These are phyloP conservation scores for Drosophila robusta DNA, from an alignment of 2,888 invertebrate species.

Conservation along the genomic window DNA sequence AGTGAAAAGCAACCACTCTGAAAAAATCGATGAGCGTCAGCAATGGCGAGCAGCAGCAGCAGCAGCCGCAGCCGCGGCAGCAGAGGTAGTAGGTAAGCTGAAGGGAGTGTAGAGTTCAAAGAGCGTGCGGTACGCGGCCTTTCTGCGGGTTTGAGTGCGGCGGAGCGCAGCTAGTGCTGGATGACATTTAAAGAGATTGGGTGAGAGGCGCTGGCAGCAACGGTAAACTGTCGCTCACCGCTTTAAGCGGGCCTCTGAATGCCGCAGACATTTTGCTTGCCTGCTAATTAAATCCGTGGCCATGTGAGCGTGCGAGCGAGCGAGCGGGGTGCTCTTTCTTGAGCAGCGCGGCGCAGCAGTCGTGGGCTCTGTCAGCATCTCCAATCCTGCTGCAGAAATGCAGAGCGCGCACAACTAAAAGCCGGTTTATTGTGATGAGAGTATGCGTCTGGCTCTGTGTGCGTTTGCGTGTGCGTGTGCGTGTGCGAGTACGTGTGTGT, in stretches of 20 bases:
- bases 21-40: constrained; percentile 72
- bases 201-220: constrained; percentile 48
- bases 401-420: constrained; percentile 76
- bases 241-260: constrained; percentile 57
- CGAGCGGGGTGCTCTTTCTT: constrained; percentile 61
- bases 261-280: constrained; percentile 46
- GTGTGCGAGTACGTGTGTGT: constrained; percentile 28
- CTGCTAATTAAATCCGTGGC: constrained; percentile 64
- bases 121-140: constrained; percentile 63
- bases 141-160: constrained; percentile 54
- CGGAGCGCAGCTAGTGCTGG: constrained; percentile 38
- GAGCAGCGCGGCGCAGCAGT: constrained; percentile 35
- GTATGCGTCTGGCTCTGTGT: constrained; percentile 35
- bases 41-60: constrained; percentile 40
- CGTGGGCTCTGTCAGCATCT: constrained; percentile 66
- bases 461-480: constrained; percentile 13
- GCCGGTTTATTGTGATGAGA: constrained; percentile 68
- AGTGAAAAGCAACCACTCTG: constrained; percentile 65
- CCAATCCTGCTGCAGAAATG: constrained; percentile 77
- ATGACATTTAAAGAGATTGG: constrained; percentile 76
- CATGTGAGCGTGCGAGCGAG: constrained; percentile 33
- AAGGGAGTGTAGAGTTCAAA: constrained; percentile 73
- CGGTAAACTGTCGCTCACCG: constrained; percentile 44
- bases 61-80: constrained; percentile 1
- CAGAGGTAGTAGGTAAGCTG: constrained; percentile 27